These are phyloP conservation scores for Rhyacophila brunnea DNA, from an alignment of 1,140 invertebrate genomes.

Conservation along the genomic window DNA sequence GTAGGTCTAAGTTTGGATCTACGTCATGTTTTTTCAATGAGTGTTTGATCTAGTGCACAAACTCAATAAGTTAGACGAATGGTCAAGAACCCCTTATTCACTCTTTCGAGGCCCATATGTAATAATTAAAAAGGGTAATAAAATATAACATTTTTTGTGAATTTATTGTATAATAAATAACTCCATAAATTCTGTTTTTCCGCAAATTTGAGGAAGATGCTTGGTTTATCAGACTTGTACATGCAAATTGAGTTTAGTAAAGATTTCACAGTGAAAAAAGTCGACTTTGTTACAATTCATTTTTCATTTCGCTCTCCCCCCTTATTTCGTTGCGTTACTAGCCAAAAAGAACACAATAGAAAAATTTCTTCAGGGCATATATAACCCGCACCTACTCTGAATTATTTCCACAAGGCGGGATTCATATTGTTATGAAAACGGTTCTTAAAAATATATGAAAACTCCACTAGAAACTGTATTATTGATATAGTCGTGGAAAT, in stretches of 20 bases:
- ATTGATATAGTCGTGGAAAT: no score
- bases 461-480: no score
- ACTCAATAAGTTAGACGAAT: no score
- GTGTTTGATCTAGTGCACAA: no score
- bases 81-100: no score
- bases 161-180: no score
- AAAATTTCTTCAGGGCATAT: constrained; percentile 29
- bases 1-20: no score
- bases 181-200: constrained; percentile 11
- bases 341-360: constrained; percentile 19
- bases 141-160: no score
- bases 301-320: constrained; percentile 32
- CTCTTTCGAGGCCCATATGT: no score
- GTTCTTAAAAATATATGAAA: no score
- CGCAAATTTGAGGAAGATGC: constrained; percentile 8
- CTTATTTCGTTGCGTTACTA: constrained; percentile 1
- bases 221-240: constrained; percentile 32
- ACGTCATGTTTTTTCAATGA: no score
- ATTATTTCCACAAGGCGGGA: not conserved
- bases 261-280: constrained; percentile 33
- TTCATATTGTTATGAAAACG: not conserved
- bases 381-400: not conserved
- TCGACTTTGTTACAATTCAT: constrained; percentile 37
- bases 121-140: no score
- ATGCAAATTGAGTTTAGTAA: constrained; percentile 37